Evolutionary conservation across 2,888 invertebrate genomes (phyloP).

Genomic region (Hyppa rectilinea): DNA sequence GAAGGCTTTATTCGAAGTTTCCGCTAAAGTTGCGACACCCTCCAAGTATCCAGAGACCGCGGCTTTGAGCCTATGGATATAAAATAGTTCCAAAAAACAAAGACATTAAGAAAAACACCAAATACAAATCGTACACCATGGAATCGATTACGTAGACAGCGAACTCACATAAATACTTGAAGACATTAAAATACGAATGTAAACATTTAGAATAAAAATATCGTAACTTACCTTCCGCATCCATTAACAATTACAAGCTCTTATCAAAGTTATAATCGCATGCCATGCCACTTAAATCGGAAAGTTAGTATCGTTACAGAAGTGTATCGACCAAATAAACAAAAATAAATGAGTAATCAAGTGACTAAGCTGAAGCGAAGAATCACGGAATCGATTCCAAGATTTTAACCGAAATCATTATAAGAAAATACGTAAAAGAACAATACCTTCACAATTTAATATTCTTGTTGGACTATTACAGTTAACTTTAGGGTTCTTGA

Average conservation of each 20-base stretch:
- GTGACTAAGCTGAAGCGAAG: slow-evolving; percentile 71
- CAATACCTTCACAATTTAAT: slow-evolving; percentile 36
- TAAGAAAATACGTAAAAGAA: slow-evolving; percentile 59
- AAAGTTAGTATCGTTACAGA: slow-evolving; percentile 59
- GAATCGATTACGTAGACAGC: slow-evolving; percentile 86
- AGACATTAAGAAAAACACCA: slow-evolving; percentile 73
- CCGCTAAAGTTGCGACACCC: slow-evolving; percentile 78
- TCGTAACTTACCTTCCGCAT: slow-evolving; percentile 83
- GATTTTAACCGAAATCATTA: slow-evolving; percentile 68
- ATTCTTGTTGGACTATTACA: slow-evolving; percentile 15
- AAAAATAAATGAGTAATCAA: slow-evolving; percentile 63
- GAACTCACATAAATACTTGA: slow-evolving; percentile 63
- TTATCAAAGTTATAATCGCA: slow-evolving; percentile 70
- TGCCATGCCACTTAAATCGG: slow-evolving; percentile 80
- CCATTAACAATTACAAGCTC: slow-evolving; percentile 65
- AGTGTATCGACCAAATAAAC: slow-evolving; percentile 62
- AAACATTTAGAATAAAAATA: slow-evolving; percentile 69
- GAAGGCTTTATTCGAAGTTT: slow-evolving; percentile 63
- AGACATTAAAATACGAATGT: slow-evolving; percentile 63
- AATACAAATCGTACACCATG: slow-evolving; percentile 78
- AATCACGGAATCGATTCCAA: slow-evolving; percentile 89
- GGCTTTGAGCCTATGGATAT: slow-evolving; percentile 52
- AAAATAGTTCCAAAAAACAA: slow-evolving; percentile 47
- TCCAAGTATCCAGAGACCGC: slow-evolving; percentile 86
- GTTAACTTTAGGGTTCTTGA: slow-evolving; percentile 28